Conservation (phyloP, 2,113 vertebrate genomes). For the Galbula dea region DNA sequence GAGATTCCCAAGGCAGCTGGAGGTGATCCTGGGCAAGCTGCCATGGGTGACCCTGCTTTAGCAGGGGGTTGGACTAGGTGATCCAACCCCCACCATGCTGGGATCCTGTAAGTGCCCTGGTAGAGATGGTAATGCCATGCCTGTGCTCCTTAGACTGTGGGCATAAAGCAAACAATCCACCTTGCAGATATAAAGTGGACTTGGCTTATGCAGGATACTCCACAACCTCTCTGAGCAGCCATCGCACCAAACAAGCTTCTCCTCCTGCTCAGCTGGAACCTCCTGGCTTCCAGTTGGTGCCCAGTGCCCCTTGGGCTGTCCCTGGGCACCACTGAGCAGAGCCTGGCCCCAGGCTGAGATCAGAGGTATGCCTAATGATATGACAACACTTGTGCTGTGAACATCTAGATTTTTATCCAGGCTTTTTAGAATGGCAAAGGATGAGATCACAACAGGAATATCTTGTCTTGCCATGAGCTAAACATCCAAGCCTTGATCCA, state of each 20-base stretch:
- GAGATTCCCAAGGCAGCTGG: background rate
- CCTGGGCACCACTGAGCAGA: too few relatives aligned
- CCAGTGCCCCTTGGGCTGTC: too few relatives aligned
- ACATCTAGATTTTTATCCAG: background rate
- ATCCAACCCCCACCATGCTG: background rate
- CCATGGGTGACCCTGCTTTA: background rate
- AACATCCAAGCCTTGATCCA: background rate
- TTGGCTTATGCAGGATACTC: too few relatives aligned
- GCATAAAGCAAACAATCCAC: fast-evolving
- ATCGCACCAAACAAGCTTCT: too few relatives aligned
- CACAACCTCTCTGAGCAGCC: too few relatives aligned
- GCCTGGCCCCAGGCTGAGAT: background rate
- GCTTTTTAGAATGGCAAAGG: constrained; percentile 11
- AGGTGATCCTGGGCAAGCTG: too few relatives aligned
- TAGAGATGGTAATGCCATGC: fast-evolving
- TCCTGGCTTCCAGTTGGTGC: too few relatives aligned
- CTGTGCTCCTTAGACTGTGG: fast-evolving
- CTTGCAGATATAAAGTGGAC: fast-evolving
- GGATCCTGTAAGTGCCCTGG: background rate
- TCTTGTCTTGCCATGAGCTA: constrained; percentile 29
- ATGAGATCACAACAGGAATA: constrained; percentile 15
- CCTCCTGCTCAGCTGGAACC: too few relatives aligned
- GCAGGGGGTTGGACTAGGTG: background rate
- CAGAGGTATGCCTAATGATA: background rate
- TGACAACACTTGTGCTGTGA: background rate